Percentiles rank a stretch among this genome's conserved stretches.
Evolutionary conservation across 2,113 vertebrate genomes (phyloP).

Genomic region (Mustela lutreola): DNA sequence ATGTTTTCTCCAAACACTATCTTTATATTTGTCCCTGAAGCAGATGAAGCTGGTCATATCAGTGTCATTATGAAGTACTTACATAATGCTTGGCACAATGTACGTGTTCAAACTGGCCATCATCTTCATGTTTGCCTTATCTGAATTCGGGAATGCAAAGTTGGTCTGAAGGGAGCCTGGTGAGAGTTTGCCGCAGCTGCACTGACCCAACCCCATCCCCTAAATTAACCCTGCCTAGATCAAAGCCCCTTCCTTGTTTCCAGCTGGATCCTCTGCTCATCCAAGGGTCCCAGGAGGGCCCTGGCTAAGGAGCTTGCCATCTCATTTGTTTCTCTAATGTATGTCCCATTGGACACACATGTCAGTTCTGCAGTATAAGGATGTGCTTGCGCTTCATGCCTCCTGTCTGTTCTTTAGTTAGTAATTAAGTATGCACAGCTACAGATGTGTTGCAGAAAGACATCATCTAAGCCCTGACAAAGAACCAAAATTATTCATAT

Average conservation of each 20-base stretch:
- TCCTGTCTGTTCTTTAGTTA: slow-evolving; percentile 69
- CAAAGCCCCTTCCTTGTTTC: not conserved
- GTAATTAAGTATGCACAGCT: slow-evolving; percentile 81
- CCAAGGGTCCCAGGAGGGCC: not conserved
- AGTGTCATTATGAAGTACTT: not conserved
- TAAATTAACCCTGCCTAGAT: not conserved
- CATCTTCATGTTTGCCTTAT: not conserved
- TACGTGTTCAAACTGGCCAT: not conserved
- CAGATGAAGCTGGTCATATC: not conserved
- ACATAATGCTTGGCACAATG: not conserved
- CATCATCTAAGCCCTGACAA: slow-evolving; percentile 81
- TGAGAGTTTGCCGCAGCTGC: not conserved
- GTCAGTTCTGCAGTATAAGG: slow-evolving; percentile 68
- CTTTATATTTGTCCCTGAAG: not conserved
- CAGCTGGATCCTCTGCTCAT: not conserved
- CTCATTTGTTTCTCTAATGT: slow-evolving; percentile 55
- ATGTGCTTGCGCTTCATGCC: slow-evolving; percentile 56
- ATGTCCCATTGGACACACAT: slow-evolving; percentile 29
- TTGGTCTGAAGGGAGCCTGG: not conserved
- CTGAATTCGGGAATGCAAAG: not conserved
- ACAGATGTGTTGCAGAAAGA: slow-evolving; percentile 82
- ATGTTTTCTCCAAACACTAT: not conserved
- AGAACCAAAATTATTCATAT: slow-evolving; percentile 85
- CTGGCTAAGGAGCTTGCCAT: not conserved
- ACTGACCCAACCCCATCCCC: not conserved